Percentiles rank a stretch among this genome's conserved stretches.
phyloP scores from a whole-genome alignment of 2,797 vertebrate genomes.

The Scyliorhinus canicula region DNA sequence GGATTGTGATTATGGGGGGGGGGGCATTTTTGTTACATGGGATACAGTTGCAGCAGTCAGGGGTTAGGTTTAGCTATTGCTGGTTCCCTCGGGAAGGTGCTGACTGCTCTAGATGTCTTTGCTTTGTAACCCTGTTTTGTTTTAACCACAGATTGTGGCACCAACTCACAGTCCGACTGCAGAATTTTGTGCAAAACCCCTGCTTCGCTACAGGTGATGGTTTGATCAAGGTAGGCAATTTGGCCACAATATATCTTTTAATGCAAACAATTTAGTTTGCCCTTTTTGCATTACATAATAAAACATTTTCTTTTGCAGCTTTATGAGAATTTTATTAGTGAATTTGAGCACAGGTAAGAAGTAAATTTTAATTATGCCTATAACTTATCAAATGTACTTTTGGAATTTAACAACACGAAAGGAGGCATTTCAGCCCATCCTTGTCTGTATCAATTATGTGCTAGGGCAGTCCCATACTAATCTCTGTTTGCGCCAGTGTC shows the following conservation, averaged over 20 bases:
- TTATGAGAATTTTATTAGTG: slow-evolving; percentile 92
- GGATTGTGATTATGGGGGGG: too few relatives aligned
- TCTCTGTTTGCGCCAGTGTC: neutral
- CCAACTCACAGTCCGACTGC: slow-evolving; percentile 84
- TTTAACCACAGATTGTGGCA: slow-evolving; percentile 77
- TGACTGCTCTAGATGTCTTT: neutral
- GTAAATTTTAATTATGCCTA: neutral
- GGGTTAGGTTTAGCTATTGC: neutral
- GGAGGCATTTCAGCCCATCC: neutral
- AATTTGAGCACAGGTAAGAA: slow-evolving; percentile 95
- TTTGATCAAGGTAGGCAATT: slow-evolving; percentile 65
- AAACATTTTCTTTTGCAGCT: slow-evolving; percentile 59
- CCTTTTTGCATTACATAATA: neutral
- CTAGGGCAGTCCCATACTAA: neutral
- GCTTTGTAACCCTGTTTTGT: neutral
- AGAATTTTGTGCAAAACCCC: slow-evolving; percentile 85
- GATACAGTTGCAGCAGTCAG: too few relatives aligned
- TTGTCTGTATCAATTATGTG: neutral
- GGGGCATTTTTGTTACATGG: too few relatives aligned
- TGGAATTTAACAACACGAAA: neutral
- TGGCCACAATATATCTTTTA: neutral
- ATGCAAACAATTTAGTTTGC: neutral
- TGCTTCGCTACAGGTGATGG: slow-evolving; percentile 85
- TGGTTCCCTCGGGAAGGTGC: neutral
- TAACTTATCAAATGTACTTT: neutral